A percentile compares a stretch with the other conserved stretches of the same genome.
phyloP scores from a whole-genome alignment of 2,888 invertebrate species.

The Phrixothrix hirtus region DNA sequence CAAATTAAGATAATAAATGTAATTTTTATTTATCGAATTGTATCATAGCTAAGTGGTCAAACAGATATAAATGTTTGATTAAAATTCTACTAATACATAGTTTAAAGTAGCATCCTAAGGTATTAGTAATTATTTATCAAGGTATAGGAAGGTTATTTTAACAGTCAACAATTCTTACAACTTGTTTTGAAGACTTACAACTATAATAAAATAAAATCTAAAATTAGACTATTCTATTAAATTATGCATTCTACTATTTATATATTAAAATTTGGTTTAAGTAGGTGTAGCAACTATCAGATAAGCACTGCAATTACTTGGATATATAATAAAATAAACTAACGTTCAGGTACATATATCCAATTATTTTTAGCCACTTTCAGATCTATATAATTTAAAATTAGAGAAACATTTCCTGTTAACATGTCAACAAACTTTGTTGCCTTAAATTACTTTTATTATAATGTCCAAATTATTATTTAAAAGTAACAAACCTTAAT shows the following conservation, averaged over 20 bases:
- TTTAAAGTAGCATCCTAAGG: too few species aligned
- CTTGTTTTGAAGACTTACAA: conserved; percentile 6
- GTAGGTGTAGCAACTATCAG: conserved; percentile 14
- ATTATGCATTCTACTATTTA: conserved; percentile 8
- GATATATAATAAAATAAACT: conserved; percentile 8
- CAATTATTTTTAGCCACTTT: conserved; percentile 16
- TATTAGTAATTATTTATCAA: too few species aligned
- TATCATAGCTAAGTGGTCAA: too few species aligned
- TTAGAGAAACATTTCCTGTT: conserved; percentile 17
- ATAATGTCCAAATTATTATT: neutral
- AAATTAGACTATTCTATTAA: conserved; percentile 8
- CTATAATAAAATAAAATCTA: conserved; percentile 7
- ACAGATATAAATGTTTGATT: too few species aligned
- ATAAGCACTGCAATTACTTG: conserved; percentile 16
- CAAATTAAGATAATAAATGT: too few species aligned
- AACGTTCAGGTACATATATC: conserved; percentile 8
- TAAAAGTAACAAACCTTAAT: neutral
- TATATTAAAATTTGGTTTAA: conserved; percentile 15
- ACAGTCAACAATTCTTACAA: neutral
- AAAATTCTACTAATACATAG: too few species aligned
- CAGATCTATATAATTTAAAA: conserved; percentile 22
- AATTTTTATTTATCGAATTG: too few species aligned
- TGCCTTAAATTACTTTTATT: neutral
- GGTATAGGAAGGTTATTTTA: neutral
- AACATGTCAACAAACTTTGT: conserved; percentile 2